Evolutionary conservation across 2,797 vertebrate genomes (phyloP), one percentile per base, ranked within the genome.

Genomic region (Poecilia gillii): DNA sequence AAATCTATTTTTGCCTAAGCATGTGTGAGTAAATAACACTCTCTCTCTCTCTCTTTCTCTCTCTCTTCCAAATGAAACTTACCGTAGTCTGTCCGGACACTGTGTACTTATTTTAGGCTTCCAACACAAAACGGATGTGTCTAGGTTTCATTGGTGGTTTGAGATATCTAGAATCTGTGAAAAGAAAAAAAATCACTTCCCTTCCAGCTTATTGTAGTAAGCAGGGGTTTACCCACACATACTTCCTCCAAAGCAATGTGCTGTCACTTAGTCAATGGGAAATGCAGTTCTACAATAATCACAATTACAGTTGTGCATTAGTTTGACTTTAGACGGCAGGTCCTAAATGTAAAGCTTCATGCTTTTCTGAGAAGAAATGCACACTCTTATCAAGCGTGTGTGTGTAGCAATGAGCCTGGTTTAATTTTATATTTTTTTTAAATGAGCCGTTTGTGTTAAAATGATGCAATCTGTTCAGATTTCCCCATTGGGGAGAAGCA

Each of bases 11-110:
- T 89, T 85, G 90, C 66, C 84, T 36, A 49, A 51, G 88, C 85
- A 85, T 91, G 90, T 94, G 92, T 90, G 89, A 89, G 91, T 93
- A 91, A 93, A 93, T 93, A 88, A 89, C 91, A 90, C 85, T 90
- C 80, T 89, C 88, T 90, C 88, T 90, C 78, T 83, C 80, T 89
- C 88, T 90, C 78, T 83, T 78, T 89, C 88, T 90, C 88, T 90
- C 78, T 83, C 81, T 80, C 77, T 59, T 85, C 87, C 87, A 89
- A 88, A 90, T 91, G 86, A 92, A 89, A 81, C 84, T 83, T 39
- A 79, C 77, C 45, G 25, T 76, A 81, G 85, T 88, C 77, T 76
- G 73, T 87, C 86, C 87, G 87, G 86, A 87, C 89, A 85, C 89
- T 70, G 81, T 33, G 18, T 79, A 70, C 62, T 89, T 93, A 87